A percentile compares a stretch with the other conserved stretches of the same genome.
These are phyloP conservation scores for Myotis davidii DNA, from an alignment of 2,113 vertebrate species.

Conservation along the genomic window DNA sequence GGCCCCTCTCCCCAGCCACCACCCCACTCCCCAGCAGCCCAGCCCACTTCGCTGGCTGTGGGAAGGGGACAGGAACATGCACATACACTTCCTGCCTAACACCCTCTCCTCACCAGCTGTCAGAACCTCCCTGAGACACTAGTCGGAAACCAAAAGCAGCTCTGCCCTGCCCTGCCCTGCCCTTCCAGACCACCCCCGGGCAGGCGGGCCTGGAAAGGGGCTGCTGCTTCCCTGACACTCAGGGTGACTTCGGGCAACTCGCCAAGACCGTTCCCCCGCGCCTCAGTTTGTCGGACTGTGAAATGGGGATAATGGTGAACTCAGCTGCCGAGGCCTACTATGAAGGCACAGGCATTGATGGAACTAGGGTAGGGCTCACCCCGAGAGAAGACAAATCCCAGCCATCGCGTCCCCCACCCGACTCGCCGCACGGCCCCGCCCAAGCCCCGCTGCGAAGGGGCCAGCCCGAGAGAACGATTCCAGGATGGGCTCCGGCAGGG, in stretches of 20 bases:
- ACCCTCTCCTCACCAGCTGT: background rate
- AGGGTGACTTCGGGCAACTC: background rate
- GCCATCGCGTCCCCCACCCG: background rate
- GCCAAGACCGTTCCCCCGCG: background rate
- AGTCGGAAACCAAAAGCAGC: slow-evolving; percentile 31
- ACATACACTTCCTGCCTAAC: background rate
- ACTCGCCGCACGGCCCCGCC: background rate
- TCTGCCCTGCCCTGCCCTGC: background rate
- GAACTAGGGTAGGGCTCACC: background rate
- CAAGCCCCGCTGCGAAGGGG: background rate
- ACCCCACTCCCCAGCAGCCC: background rate
- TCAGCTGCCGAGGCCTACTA: background rate
- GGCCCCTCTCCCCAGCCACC: background rate
- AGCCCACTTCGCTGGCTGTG: background rate
- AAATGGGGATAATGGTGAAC: background rate
- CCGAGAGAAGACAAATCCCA: background rate
- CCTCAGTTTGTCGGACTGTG: background rate
- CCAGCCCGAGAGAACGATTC: background rate
- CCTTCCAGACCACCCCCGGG: background rate
- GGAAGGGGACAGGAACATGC: background rate
- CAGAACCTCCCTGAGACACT: background rate
- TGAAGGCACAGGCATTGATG: background rate
- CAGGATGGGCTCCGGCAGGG: background rate
- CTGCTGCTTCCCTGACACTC: background rate
- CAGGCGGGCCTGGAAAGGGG: background rate